Percentiles rank a stretch among this genome's conserved stretches.
Evolutionary conservation across 2,113 vertebrate species (phyloP).

Genomic region (Cyanoramphus novaezelandiae): DNA sequence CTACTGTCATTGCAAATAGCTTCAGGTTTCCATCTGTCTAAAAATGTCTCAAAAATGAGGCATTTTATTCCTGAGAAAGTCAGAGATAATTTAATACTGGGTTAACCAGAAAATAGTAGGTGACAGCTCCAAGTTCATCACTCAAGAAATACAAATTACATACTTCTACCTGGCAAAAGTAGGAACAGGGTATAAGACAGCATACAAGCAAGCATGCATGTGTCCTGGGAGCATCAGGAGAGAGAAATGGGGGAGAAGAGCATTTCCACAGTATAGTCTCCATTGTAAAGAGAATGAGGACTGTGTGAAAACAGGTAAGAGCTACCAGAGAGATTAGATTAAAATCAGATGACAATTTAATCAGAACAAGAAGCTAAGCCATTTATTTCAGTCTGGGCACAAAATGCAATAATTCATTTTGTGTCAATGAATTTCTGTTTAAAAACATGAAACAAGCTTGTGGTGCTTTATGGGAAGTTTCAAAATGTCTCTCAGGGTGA

Average conservation of each 20-base stretch:
- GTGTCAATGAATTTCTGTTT: background rate
- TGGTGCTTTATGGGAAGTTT: background rate
- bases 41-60: background rate
- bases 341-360: background rate
- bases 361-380: background rate
- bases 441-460: background rate
- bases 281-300: background rate
- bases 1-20: background rate
- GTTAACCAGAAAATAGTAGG: background rate
- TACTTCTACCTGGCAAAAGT: background rate
- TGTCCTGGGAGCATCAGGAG: background rate
- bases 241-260: background rate
- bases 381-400: background rate
- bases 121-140: background rate
- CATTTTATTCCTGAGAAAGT: background rate
- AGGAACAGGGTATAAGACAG: background rate
- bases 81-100: background rate
- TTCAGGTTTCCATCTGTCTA: background rate
- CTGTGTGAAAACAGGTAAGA: background rate
- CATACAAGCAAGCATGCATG: background rate
- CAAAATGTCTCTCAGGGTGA: background rate
- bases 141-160: background rate
- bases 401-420: background rate
- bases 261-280: background rate
- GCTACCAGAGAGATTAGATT: background rate